Evolutionary conservation across 2,888 invertebrate genomes (phyloP), one percentile per base, ranked within the genome.

Genomic region (Ceraclea dissimilis): DNA sequence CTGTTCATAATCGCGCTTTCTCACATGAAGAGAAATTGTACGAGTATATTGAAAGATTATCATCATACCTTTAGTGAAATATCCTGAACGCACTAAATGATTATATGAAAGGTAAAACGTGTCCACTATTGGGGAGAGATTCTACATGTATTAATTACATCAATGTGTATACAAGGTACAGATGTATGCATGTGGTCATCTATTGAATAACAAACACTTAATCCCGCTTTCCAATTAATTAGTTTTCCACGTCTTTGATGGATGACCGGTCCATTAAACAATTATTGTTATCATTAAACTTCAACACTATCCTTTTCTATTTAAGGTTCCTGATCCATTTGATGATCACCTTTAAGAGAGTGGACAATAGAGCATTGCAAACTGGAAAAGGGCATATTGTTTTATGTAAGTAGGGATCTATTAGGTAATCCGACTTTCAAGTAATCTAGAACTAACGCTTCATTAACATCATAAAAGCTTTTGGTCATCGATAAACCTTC

Each of bases 281-380:
- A 43, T 50, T 34, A 49, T 16, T 16, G 39, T 16, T 39, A 39
- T 39, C 39, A 39, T 39, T n/a, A 39, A 16, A 39, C 39, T 39
- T 39, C 21, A 54, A 49, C 39, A 54, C 18, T 33, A 50, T 54
- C 54, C 54, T 50, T 54, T 54, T 54, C 54, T 54, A 49, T 54
- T 54, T 54, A 49, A 54, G 49, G 54, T 33, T 43, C 16, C 26
- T 19, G 21, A 50, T 11, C 49, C 54, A 48, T 54, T 31, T 22
- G 54, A 49, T 49, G 50, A 54, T 44, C 49, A 50, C 16, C 20
- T 8, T 4, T 8, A 39, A 13, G 10, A 16, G 5, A 20, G 26
- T 49, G 26, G 49, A 21, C 49, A 49, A n/a, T 6, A 49, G n/a
- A 13, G 13, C 20, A 47, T 6, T 6, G 43, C 2, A 13, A 43